Base-by-base conservation (phyloP, 2,797 vertebrate genomes). In the Adelosebastes latens region DNA sequence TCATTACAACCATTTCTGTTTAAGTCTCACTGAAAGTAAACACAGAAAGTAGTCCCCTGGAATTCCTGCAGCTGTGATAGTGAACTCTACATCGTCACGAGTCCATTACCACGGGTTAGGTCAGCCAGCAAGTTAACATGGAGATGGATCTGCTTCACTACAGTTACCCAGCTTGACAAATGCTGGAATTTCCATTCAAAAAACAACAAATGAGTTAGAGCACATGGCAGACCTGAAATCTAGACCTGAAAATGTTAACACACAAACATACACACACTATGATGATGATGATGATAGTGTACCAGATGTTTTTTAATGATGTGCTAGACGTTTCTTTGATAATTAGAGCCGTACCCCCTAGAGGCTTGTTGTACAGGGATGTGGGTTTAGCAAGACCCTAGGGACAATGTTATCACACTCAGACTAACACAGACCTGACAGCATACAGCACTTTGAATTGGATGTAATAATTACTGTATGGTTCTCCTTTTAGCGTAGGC, bases 281-380 rank as follows among this genome's bases (percentile, higher is more conserved):
- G 9, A 65, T 42, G 42, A 46, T 67, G 67, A 64, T 67, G 67
- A 64, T n/a, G 27, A 42, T 62, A 32, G 29, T 61, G 24, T 49
- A 12, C n/a, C 61, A 71, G 63, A 78, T 77, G 69, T 77, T 75
- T 79, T 69, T 64, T 64, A 77, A 79, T 79, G 58, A 88, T 77
- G 32, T 25, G 59, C 62, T 39, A 24, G 24, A 71, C 11, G 16
- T 13, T 64, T 49, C 27, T 80, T 56, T 73, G 14, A 59, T 71
- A 69, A 82, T 87, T 63, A 70, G 49, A 32, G 39, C 52, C 16
- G 60, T 25, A 39, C 22, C 36, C 52, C 14, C 27, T 6, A 18
- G 34, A 64, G 36, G 31, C 20, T 29, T 66, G 16, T 27, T 73
- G 9, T 31, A 31, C 39, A 64, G 10, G 31, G 32, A 68, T 46